Conservation (phyloP, 2,113 vertebrate species). For the Talpa occidentalis region DNA sequence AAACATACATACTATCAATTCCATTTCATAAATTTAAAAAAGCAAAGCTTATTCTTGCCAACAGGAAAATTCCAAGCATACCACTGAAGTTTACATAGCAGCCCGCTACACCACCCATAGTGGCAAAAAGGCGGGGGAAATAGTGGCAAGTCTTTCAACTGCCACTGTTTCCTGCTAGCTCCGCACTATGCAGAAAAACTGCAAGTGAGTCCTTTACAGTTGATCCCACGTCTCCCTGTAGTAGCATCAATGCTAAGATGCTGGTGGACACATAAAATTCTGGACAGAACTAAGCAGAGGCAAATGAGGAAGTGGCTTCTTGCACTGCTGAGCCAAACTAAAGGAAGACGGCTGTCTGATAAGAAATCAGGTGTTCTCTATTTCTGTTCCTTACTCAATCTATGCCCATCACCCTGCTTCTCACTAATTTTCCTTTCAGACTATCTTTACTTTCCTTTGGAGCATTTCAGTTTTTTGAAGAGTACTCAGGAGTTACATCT, state of each 20-base stretch:
- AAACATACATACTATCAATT: constrained; percentile 28
- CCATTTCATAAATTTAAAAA: constrained; percentile 25
- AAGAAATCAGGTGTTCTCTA: not conserved
- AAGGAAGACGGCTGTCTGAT: not conserved
- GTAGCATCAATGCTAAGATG: not conserved
- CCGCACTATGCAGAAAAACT: not conserved
- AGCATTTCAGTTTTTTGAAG: not conserved
- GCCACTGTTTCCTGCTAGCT: not conserved
- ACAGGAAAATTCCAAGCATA: not conserved
- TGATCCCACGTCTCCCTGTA: not conserved
- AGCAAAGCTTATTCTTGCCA: not conserved
- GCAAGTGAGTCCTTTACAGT: not conserved
- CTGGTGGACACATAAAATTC: not conserved
- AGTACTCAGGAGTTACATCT: not conserved
- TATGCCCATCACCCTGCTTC: not conserved
- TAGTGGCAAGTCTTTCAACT: not conserved
- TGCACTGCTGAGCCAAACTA: not conserved
- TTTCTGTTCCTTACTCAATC: not conserved
- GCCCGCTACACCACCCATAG: not conserved
- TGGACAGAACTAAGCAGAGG: not conserved
- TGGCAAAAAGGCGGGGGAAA: not conserved
- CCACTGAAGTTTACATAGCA: not conserved
- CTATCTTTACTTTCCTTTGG: not conserved
- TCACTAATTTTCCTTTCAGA: not conserved
- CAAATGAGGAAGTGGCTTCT: not conserved